These are phyloP conservation scores for Helobdella robusta DNA, from an alignment of 2,888 invertebrate species.

Conservation along the genomic window DNA sequence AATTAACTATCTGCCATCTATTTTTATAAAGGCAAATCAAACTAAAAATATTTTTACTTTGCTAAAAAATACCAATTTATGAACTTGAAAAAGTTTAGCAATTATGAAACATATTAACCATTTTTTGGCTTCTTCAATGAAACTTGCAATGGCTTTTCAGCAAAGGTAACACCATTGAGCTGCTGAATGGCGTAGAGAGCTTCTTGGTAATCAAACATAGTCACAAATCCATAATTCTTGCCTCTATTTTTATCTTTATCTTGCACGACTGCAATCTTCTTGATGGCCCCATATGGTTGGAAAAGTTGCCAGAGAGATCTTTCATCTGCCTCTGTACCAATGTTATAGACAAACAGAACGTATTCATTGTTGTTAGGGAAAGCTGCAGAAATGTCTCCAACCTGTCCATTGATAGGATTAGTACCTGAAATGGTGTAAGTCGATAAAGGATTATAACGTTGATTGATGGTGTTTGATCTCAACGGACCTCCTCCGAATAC, in stretches of 20 bases:
- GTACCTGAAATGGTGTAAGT: neutral
- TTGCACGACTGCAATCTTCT: constrained; percentile 36
- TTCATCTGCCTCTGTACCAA: constrained; percentile 48
- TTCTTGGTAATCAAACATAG: constrained; percentile 48
- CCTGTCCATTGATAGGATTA: neutral
- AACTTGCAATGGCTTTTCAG: constrained; percentile 47
- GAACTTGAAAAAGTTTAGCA: too few relatives aligned
- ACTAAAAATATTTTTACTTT: too few relatives aligned
- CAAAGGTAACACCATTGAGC: constrained; percentile 45
- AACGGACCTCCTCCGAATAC: constrained; percentile 25
- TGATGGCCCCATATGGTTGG: constrained; percentile 47
- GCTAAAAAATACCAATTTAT: too few relatives aligned
- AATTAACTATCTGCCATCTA: too few relatives aligned
- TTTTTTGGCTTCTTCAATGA: constrained; percentile 39
- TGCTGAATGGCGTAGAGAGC: constrained; percentile 47
- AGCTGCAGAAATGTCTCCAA: constrained; percentile 19
- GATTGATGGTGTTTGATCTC: constrained; percentile 15
- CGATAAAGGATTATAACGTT: constrained; percentile 28
- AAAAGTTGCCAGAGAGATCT: constrained; percentile 47
- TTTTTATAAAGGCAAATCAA: too few relatives aligned
- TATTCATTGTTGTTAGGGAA: constrained; percentile 34
- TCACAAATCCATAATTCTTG: constrained; percentile 51
- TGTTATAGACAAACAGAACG: constrained; percentile 50
- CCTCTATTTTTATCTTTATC: constrained; percentile 40
- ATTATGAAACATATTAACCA: constrained; percentile 4